Evolutionary conservation across 2,888 invertebrate species (phyloP).

Genomic region (Biston betularia): DNA sequence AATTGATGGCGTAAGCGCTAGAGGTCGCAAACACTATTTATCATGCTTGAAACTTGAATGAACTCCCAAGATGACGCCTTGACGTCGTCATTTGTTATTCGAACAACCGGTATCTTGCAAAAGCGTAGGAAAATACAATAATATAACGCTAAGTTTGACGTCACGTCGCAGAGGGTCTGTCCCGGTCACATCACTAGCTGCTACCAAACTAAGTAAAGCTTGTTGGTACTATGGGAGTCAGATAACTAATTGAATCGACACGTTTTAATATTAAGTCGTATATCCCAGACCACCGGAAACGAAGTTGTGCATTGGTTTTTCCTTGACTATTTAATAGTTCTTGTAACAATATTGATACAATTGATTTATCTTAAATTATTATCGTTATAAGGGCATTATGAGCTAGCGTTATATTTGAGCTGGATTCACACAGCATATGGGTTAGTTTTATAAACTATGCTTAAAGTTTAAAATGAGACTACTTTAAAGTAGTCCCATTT

Average conservation of each 20-base stretch:
- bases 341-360: not conserved
- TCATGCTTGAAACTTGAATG: constrained; percentile 28
- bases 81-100: constrained; percentile 30
- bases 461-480: no score
- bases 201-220: no score
- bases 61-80: constrained; percentile 28
- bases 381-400: not conserved
- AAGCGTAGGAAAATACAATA: constrained; percentile 34
- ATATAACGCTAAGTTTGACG: constrained; percentile 8
- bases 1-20: constrained; percentile 34
- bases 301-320: constrained; percentile 8
- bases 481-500: no score
- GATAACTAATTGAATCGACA: constrained; percentile 25
- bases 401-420: not conserved
- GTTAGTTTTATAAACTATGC: not conserved
- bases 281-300: constrained; percentile 31
- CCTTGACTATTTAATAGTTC: constrained; percentile 10
- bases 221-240: no score
- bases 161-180: constrained; percentile 28
- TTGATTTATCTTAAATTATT: constrained; percentile 8
- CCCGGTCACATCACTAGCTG: constrained; percentile 9
- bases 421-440: not conserved
- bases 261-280: constrained; percentile 24
- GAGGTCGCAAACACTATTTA: constrained; percentile 34
- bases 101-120: constrained; percentile 21